Base-by-base conservation (phyloP, 1,140 invertebrate genomes). In the Hylaeus volcanicus region DNA sequence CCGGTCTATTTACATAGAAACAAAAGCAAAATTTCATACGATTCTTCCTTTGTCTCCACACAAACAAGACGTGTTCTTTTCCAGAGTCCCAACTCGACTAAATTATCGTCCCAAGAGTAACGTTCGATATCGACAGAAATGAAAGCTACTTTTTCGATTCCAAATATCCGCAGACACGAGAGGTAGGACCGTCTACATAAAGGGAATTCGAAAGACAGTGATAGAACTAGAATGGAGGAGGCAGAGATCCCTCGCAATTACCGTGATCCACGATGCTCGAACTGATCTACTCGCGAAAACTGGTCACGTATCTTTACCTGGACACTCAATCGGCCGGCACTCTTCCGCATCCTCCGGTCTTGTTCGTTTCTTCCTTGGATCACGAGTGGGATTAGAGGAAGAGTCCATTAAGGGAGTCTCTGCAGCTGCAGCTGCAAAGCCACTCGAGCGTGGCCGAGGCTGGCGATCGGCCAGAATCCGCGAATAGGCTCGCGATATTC, bases 281-380 rank as follows among this genome's bases (percentile, higher is more conserved):
- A 82, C 80, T 82, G 83, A 85, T 86, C 85, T 61, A 74, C 74
- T 86, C 83, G 79, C 75, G 82, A 81, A 89, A 84, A 78, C 88
- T 73, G 86, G 85, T 89, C 88, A 89, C 88, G 88, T 89, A 84
- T 55, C 74, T 79, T 79, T 63, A 64, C 74, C 82, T 77, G 87
- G 84, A 83, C 84, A 86, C 81, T 86, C 88, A 83, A 88, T 89
- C 88, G 86, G 53, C 15, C 76, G 79, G 84, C 77, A 74, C 80
- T 85, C 77, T 69, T 61, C 63, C 51, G 75, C 77, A 26, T 51
- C 53, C 51, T 51, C 41, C 45, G 41, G 43, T 71, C 75, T 74
- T 80, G 43, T 53, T 58, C 37, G 37, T 81, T 65, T 15, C 69
- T 74, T 79, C 60, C 60, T 14, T 74, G 80, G 79, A 86, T 85